A percentile compares a stretch with the other conserved stretches of the same genome.
Evolutionary conservation across 2,888 invertebrate species (phyloP).

Genomic region (Lasioglossum zephyrum): DNA sequence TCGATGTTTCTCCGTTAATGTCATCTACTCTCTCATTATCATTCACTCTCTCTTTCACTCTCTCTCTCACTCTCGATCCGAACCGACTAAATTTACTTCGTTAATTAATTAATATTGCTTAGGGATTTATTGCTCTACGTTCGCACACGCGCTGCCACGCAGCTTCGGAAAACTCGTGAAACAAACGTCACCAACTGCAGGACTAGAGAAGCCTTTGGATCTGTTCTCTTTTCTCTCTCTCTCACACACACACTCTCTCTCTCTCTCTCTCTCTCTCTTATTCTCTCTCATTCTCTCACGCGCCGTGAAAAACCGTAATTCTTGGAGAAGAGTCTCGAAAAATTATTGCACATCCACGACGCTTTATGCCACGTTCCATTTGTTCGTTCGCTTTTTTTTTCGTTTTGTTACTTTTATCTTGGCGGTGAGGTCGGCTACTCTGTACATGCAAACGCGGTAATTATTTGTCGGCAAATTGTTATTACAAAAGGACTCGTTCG

Average conservation of each 20-base stretch:
- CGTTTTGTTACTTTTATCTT: slow-evolving; percentile 24
- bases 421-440: slow-evolving; percentile 63
- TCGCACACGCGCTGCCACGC: slow-evolving; percentile 21
- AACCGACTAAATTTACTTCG: slow-evolving; percentile 37
- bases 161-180: slow-evolving; percentile 5
- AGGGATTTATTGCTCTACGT: slow-evolving; percentile 76
- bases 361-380: slow-evolving; percentile 20
- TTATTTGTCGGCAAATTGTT: slow-evolving; percentile 72
- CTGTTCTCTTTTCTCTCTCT: not conserved
- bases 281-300: not conserved
- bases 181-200: slow-evolving; percentile 11
- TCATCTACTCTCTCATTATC: not conserved
- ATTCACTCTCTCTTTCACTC: not conserved
- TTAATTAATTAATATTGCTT: slow-evolving; percentile 73
- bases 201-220: not conserved
- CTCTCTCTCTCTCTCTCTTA: not conserved
- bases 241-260: not conserved
- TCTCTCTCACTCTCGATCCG: slow-evolving; percentile 14
- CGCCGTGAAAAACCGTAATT: not conserved
- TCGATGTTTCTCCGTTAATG: not conserved
- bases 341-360: not conserved
- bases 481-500: slow-evolving; percentile 73
- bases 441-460: slow-evolving; percentile 73
- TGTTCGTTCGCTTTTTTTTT: slow-evolving; percentile 27
- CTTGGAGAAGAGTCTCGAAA: not conserved